phyloP scores from a whole-genome alignment of 1,140 invertebrate species.

The Trinorchestia longiramus region DNA sequence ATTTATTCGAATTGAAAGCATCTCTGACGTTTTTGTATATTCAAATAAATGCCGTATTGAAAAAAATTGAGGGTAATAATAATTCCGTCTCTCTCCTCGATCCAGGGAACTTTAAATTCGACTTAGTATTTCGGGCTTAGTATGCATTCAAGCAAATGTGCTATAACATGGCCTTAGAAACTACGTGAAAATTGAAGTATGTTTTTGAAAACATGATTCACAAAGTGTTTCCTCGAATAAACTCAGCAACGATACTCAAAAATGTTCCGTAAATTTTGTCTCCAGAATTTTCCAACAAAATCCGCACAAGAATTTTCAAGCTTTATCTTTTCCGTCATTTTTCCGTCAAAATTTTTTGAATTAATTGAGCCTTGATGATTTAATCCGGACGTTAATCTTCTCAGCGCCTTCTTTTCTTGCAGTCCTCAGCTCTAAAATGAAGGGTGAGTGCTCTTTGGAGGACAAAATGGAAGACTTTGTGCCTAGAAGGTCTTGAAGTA shows the following conservation, averaged over 20 bases:
- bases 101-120: no score
- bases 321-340: background rate
- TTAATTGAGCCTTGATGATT: conserved; percentile 1
- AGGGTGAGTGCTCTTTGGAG: background rate
- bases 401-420: background rate
- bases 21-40: no score
- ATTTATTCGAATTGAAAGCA: no score
- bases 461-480: background rate
- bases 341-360: background rate
- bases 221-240: background rate
- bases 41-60: no score
- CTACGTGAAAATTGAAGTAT: background rate
- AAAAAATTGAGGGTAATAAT: no score
- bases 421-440: background rate
- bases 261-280: background rate
- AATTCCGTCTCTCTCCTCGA: no score
- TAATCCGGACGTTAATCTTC: background rate
- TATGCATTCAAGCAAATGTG: no score
- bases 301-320: background rate
- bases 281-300: background rate
- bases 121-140: no score
- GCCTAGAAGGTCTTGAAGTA: background rate
- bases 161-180: no score
- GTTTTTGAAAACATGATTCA: background rate
- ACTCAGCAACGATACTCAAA: background rate